A percentile compares a stretch with the other conserved stretches of the same genome.
Evolutionary conservation across 2,888 invertebrate genomes (phyloP).

Genomic region (Hirtodrosophila duncani): DNA sequence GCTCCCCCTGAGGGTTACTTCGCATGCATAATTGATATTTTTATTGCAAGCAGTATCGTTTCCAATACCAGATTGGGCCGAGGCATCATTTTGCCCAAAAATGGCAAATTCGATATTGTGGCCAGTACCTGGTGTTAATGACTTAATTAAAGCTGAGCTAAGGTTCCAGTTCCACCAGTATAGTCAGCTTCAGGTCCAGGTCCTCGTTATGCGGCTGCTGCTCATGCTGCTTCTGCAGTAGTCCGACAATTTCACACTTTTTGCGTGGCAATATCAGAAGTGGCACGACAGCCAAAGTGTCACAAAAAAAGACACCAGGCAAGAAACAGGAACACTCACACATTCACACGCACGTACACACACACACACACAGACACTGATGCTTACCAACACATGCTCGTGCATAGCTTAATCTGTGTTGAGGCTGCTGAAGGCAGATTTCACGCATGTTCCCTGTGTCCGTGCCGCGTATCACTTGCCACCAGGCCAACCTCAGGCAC

Average conservation of each 20-base stretch:
- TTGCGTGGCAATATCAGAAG: conserved; percentile 58
- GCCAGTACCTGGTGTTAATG: conserved; percentile 71
- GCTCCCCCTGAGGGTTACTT: conserved; percentile 3
- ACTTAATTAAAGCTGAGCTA: conserved; percentile 71
- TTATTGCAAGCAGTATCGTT: conserved; percentile 62
- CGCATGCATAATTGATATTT: conserved; percentile 57
- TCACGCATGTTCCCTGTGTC: conserved; percentile 74
- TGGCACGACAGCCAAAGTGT: conserved; percentile 39
- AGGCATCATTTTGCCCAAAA: conserved; percentile 68
- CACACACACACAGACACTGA: conserved; percentile 10
- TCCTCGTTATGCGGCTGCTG: conserved; percentile 12
- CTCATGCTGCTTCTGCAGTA: conserved; percentile 42
- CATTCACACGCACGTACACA: conserved; percentile 2
- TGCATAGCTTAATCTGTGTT: conserved; percentile 44
- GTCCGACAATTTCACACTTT: conserved; percentile 72
- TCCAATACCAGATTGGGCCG: conserved; percentile 32
- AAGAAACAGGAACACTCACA: conserved; percentile 14
- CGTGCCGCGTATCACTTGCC: conserved; percentile 70
- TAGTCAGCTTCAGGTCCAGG: conserved; percentile 28
- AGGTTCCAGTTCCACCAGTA: conserved; percentile 16
- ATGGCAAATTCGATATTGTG: conserved; percentile 69
- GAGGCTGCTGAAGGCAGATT: conserved; percentile 45
- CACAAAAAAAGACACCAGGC: conserved; percentile 29
- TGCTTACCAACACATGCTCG: not conserved
- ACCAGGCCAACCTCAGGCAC: conserved; percentile 8